Evolutionary conservation across 1,140 invertebrate genomes (phyloP), one percentile per base, ranked within the genome.

Genomic region (Drosophila kanapiae): DNA sequence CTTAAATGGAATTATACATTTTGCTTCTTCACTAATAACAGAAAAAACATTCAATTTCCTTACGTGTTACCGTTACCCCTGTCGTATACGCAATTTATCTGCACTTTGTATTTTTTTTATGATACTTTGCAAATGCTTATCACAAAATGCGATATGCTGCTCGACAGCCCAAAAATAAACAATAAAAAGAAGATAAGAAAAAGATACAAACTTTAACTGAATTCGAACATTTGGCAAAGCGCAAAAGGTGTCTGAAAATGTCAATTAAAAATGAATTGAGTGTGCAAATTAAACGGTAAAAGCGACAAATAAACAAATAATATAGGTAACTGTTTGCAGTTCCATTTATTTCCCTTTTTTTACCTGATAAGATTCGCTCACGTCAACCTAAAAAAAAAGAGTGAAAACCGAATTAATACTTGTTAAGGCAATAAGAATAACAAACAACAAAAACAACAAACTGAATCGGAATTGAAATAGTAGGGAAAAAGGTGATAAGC

Each of bases 221-320:
- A 80, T 33, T 45, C 4, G 10, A 38, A 45, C 23, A 43, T 75
- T 49, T 68, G 35, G 31, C 56, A 54, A 54, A 23, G 51, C 9
- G 37, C 38, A 13, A 18, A 56, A 45, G 49, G 51, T 29, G 2
- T 58, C 33, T 53, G 37, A 43, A 78, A 84, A 65, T 78, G 78
- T 78, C 82, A 81, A 49, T 82, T 80, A 53, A 62, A 78, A 75
- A 64, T 79, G 45, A 65, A 82, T 82, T 87, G 60, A 70, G 47
- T 74, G 58, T 65, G 33, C 64, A 54, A 76, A 63, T 69, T 57
- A 23, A 18, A 53, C 53, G 42, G 18, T 27, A 51, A 47, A 29
- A 49, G 14, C 58, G 6, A 13, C 8, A 42, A 61, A 56, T 37
- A 48, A 62, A 65, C 63, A 54, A 42, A 13, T n/a, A 35, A 59